Base-by-base conservation (phyloP, 2,797 vertebrate species). In the Myotis myotis region DNA sequence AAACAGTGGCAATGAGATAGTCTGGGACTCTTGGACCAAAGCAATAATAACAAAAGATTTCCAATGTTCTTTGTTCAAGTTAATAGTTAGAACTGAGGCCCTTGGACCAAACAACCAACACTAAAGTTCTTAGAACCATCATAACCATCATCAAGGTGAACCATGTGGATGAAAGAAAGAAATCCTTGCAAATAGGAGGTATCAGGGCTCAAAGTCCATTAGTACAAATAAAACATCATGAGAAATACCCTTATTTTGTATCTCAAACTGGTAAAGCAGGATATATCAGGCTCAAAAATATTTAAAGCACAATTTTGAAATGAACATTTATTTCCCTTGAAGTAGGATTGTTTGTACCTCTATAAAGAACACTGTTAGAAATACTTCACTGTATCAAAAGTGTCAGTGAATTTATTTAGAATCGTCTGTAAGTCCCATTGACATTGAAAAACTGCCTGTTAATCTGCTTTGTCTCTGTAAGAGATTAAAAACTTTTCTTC, bases 231-330 rank as follows among this genome's bases (percentile, higher is more conserved):
- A 75, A 90, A 75, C 44, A 5, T 72, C 15, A 72, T 78, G 70
- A 92, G n/a, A 83, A 93, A 76, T 68, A 57, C 78, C 15, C 23
- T 89, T 93, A 60, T 72, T 96, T 97, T 92, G 38, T 91, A 94
- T 71, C 33, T 20, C 44, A 95, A 92, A 38, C 71, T 76, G 53
- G 23, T 83, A 92, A 89, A 97, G 75, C 22, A 96, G 49, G 11
- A 41, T 30, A 38, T 91, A 80, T 49, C 25, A 15, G 13, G 93
- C 94, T 95, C 91, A 95, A 91, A 94, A 93, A 96, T 93, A 95
- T 91, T 95, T 96, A 96, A 95, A 87, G 60, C 64, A 93, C 41
- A 91, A 25, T 89, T 91, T 92, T 95, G 87, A 96, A 91, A 94
- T 10, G 79, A 91, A 89, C 51, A 57, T 49, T 92, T 93, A 85